Evolutionary conservation across 2,113 vertebrate genomes (phyloP).

Genomic region (Parus major): DNA sequence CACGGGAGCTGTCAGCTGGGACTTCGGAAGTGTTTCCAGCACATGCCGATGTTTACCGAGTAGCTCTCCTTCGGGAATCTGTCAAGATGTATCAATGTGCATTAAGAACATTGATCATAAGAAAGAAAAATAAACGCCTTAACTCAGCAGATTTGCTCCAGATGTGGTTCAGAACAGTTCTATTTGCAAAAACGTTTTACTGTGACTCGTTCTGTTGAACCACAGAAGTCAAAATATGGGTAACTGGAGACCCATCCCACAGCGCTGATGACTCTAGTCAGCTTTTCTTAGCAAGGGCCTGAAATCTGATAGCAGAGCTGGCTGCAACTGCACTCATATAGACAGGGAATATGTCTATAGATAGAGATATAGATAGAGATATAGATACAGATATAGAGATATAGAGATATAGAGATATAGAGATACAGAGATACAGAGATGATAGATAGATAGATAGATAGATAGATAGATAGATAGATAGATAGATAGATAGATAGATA

Average conservation of each 20-base stretch:
- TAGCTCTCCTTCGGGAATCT: neutral
- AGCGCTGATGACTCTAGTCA: accelerated
- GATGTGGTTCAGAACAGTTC: neutral
- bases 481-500: too few species aligned
- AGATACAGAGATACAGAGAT: neutral
- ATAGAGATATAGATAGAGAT: neutral
- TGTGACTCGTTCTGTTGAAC: neutral
- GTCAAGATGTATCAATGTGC: neutral
- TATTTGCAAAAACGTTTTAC: neutral
- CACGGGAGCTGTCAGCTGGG: neutral
- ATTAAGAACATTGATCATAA: accelerated
- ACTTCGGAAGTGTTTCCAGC: neutral
- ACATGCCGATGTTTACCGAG: neutral
- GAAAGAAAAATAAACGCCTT: neutral
- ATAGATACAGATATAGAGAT: neutral
- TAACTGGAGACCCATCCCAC: neutral
- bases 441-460: too few species aligned
- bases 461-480: neutral
- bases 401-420: neutral
- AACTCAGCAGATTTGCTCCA: neutral
- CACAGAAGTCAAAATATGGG: neutral
- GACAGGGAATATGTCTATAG: too few species aligned
- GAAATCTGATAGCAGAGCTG: neutral
- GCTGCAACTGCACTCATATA: neutral
- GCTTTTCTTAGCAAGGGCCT: neutral